Evolutionary conservation across 2,113 vertebrate species (phyloP), one percentile per base, ranked within the genome.

Genomic region (Butorides virescens): DNA sequence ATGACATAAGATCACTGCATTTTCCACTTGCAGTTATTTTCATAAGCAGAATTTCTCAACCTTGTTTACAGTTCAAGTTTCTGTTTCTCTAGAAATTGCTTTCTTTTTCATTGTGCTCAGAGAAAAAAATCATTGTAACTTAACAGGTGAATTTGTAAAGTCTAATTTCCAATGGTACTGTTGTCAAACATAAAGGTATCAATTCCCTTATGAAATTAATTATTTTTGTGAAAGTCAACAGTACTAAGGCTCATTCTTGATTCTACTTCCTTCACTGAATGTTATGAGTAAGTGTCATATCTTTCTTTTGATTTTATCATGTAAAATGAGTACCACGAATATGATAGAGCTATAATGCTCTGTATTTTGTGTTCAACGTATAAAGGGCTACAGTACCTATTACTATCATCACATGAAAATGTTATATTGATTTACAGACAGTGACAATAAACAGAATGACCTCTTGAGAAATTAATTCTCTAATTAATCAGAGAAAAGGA

Each of bases 1-100:
- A 66, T 55, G 39, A 88, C 30, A 58, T 58, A 81, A 63, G 42
- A 67, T 39, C 29, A 44, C 25, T 80, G 23, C 19, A 42, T 88
- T 96, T 96, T 94, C 85, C 88, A 92, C 42, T 86, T 70, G 81
- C 30, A 81, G 39, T 68, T 46, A 91, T 61, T 87, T 71, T 90
- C 81, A 83, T 13, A 15, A 83, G 34, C 25, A 90, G 14, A 52
- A 85, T 68, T 94, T 88, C 78, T 92, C 85, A 92, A 36, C 25
- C 25, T 65, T 90, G 65, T 86, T 94, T 86, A 93, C 42, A 86
- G 59, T 63, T 94, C 50, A 80, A 80, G 34, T 80, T 50, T 83
- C 36, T 1, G 4, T 88, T 95, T 92, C 70, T 56, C 65, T 61
- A 58, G 47, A 96, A 95, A 86, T 42, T 27, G 50, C 59, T 92